Evolutionary conservation across 2,113 vertebrate genomes (phyloP).

Genomic region (Telmatochromis sp.): DNA sequence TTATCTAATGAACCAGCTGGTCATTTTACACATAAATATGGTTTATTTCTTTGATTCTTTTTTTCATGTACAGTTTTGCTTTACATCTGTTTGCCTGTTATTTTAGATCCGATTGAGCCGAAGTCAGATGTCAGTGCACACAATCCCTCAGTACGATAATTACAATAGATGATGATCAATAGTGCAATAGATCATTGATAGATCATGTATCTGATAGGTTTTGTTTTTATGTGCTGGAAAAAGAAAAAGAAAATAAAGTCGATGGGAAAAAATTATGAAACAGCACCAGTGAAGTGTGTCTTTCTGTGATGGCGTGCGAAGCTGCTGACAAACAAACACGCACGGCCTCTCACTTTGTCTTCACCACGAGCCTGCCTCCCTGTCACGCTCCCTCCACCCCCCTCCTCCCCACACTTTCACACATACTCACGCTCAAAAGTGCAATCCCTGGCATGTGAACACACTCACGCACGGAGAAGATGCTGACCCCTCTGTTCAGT

Average conservation of each 20-base stretch:
- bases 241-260: constrained; percentile 41
- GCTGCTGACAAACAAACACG: constrained; percentile 18
- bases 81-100: background rate
- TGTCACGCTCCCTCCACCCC: constrained; percentile 5
- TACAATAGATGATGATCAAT: background rate
- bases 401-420: constrained; percentile 9
- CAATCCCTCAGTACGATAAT: background rate
- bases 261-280: constrained; percentile 3
- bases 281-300: background rate
- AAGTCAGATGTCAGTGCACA: constrained; percentile 9
- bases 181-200: background rate
- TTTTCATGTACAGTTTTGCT: background rate
- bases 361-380: constrained; percentile 6
- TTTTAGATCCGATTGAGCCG: background rate
- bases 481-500: constrained; percentile 59
- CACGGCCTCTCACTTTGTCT: constrained; percentile 7
- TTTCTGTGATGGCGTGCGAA: constrained; percentile 9
- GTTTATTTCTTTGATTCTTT: background rate
- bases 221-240: constrained; percentile 27
- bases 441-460: constrained; percentile 14
- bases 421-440: constrained; percentile 27
- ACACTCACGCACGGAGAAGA: constrained; percentile 26
- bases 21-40: background rate
- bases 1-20: constrained; percentile 13
- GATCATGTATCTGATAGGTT: constrained; percentile 13